phyloP scores from a whole-genome alignment of 2,797 vertebrate genomes.

The Intellagama lesueurii region DNA sequence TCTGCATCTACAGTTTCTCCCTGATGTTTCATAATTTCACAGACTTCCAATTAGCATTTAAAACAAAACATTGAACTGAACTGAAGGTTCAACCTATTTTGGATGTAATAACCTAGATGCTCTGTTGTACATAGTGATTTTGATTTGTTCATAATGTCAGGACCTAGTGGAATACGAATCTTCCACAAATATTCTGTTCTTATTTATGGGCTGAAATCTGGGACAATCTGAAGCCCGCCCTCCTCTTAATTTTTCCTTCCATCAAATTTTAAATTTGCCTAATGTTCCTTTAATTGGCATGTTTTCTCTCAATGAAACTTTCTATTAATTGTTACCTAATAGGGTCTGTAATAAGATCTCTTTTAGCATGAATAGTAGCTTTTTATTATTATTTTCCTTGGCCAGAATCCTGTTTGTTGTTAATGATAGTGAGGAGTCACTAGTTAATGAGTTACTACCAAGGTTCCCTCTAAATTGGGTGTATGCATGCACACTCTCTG shows the following conservation, averaged over 20 bases:
- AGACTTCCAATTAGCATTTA: conserved; percentile 12
- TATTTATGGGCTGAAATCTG: neutral
- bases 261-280: neutral
- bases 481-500: too few species aligned
- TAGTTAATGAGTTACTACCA: too few species aligned
- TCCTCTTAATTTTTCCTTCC: neutral
- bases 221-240: neutral
- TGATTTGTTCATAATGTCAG: neutral
- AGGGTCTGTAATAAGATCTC: neutral
- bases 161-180: neutral
- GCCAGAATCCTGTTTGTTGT: too few species aligned
- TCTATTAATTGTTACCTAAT: neutral
- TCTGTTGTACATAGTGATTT: neutral
- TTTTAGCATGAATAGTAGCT: neutral
- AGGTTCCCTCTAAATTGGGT: too few species aligned
- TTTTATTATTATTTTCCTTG: neutral
- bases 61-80: conserved; percentile 6
- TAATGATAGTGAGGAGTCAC: too few species aligned
- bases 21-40: conserved; percentile 16
- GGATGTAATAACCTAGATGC: neutral
- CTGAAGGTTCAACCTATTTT: neutral
- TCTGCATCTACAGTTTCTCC: conserved; percentile 10
- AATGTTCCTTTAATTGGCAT: neutral
- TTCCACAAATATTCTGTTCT: neutral
- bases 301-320: neutral